These are phyloP conservation scores for Coenonympha arcania DNA, from an alignment of 2,888 invertebrate species.

Conservation along the genomic window DNA sequence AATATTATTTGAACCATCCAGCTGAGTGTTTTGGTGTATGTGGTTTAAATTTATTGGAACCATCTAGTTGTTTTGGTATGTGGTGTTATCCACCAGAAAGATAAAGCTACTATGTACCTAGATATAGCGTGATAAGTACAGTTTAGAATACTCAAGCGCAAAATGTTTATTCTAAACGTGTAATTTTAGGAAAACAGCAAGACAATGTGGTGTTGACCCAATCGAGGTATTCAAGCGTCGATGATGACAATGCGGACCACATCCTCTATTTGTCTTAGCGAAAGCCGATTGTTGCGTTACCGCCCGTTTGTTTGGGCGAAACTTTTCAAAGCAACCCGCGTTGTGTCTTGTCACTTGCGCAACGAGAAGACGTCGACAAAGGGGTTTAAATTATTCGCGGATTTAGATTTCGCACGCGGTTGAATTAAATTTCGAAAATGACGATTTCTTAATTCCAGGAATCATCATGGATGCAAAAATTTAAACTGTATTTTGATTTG, in stretches of 20 bases:
- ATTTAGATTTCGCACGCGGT: conserved; percentile 28
- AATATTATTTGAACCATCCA: no score
- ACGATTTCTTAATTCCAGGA: neutral
- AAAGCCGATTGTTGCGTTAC: conserved; percentile 57
- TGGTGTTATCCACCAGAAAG: no score
- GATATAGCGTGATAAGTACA: neutral
- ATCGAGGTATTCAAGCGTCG: conserved; percentile 38
- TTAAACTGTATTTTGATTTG: no score
- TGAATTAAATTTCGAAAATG: neutral
- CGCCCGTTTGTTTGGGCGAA: conserved; percentile 55
- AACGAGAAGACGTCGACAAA: no score
- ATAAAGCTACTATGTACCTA: no score
- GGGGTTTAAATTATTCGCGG: conserved; percentile 22
- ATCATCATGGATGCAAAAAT: no score
- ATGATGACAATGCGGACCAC: conserved; percentile 55
- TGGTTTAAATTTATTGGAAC: no score
- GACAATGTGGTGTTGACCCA: conserved; percentile 40
- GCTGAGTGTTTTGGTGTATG: no score
- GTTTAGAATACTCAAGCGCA: conserved; percentile 16
- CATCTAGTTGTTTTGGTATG: neutral
- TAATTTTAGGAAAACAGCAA: conserved; percentile 38
- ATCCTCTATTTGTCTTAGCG: conserved; percentile 66
- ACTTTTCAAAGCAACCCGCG: conserved; percentile 51
- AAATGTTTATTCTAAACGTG: conserved; percentile 30
- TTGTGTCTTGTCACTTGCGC: conserved; percentile 35